Percentiles rank a stretch among this genome's conserved stretches.
Evolutionary conservation across 2,797 vertebrate species (phyloP).

Genomic region (Falco columbarius): DNA sequence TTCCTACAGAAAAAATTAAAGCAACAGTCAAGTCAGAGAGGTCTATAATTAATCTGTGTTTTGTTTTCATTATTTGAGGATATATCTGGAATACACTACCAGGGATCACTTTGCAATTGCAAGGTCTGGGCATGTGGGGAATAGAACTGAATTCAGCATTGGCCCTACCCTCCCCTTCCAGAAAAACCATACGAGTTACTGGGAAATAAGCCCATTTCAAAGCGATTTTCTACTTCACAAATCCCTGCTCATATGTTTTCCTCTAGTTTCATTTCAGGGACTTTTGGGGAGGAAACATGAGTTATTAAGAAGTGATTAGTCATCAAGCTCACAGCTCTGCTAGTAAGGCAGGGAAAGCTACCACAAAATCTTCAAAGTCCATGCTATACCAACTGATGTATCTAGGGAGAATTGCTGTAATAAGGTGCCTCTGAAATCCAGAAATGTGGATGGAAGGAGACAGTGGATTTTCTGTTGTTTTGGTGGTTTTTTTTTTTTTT

Average conservation of each 20-base stretch:
- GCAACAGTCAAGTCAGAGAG: not conserved
- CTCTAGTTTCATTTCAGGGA: not conserved
- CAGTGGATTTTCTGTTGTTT: not conserved
- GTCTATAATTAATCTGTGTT: not conserved
- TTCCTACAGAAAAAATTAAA: not conserved
- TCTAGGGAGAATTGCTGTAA: not conserved
- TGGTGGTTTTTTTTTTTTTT: not conserved
- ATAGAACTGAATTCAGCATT: not conserved
- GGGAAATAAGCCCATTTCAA: not conserved
- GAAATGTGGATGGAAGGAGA: not conserved
- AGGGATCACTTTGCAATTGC: not conserved
- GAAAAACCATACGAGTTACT: not conserved
- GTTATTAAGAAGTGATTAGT: constrained; percentile 29
- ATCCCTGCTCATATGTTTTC: not conserved
- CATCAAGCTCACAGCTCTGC: not conserved
- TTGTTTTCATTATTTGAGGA: not conserved
- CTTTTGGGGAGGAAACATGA: not conserved
- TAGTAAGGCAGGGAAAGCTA: not conserved
- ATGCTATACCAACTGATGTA: not conserved
- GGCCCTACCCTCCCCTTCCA: not conserved
- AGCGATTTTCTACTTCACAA: constrained; percentile 11
- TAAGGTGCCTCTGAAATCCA: not conserved
- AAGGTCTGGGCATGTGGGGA: not conserved
- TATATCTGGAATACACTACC: not conserved
- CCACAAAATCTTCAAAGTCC: not conserved